These are phyloP conservation scores for Microtus oregoni DNA, from an alignment of 2,113 vertebrate species.

Conservation along the genomic window DNA sequence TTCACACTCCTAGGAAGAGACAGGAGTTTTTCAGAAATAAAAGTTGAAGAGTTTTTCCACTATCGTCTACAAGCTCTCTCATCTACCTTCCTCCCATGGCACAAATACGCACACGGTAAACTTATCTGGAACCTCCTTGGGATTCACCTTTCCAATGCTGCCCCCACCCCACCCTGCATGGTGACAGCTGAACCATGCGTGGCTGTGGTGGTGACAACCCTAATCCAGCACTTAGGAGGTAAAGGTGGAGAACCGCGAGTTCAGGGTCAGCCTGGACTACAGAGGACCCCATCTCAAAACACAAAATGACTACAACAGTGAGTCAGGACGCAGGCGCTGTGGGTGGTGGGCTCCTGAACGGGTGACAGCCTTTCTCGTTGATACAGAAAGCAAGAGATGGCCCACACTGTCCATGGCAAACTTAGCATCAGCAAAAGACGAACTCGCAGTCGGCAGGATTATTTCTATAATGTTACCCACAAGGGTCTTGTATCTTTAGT, in stretches of 20 bases:
- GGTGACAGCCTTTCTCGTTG: neutral
- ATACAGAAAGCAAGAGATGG: neutral
- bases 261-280: no score
- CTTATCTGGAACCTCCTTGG: neutral
- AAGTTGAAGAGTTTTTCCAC: constrained; percentile 27
- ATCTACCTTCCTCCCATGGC: neutral
- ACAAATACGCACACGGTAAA: neutral
- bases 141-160: neutral
- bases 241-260: neutral
- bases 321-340: neutral
- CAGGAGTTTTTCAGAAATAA: constrained; percentile 35
- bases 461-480: neutral
- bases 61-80: neutral
- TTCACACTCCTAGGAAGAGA: neutral
- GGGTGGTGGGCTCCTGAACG: neutral
- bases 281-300: neutral
- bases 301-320: neutral
- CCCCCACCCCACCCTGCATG: no score
- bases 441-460: neutral
- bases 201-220: neutral
- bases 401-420: neutral
- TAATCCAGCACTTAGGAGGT: neutral
- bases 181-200: neutral
- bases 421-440: neutral
- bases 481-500: neutral